Evolutionary conservation across 2,888 invertebrate species (phyloP).

Genomic region (Dicranocentrus wangi): DNA sequence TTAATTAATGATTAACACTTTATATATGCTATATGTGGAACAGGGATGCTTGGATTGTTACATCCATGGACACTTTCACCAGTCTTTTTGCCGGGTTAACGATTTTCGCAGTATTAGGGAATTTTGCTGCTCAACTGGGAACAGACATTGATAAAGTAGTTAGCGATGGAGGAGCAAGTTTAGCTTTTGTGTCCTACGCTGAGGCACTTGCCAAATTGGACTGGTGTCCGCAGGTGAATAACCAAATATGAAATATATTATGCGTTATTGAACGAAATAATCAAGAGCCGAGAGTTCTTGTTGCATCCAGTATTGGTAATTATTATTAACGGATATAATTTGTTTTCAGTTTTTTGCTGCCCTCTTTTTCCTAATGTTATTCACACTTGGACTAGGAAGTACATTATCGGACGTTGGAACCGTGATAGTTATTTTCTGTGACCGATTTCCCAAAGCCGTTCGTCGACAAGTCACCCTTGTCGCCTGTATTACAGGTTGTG

Average conservation of each 20-base stretch:
- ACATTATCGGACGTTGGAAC: conserved; percentile 83
- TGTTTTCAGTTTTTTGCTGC: conserved; percentile 81
- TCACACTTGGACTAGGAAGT: conserved; percentile 85
- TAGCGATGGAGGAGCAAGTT: conserved; percentile 81
- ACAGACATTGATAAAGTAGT: conserved; percentile 80
- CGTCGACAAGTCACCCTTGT: conserved; percentile 79
- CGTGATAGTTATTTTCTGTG: conserved; percentile 81
- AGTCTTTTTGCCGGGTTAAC: conserved; percentile 87
- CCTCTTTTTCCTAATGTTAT: conserved; percentile 89
- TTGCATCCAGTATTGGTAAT: no score
- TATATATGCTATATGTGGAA: no score
- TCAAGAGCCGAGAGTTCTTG: no score
- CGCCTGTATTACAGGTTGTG: conserved; percentile 79
- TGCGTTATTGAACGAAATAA: no score
- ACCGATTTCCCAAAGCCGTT: conserved; percentile 80
- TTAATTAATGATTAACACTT: no score
- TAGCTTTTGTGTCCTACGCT: conserved; percentile 90
- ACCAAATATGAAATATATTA: no score
- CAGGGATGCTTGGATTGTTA: conserved; percentile 87
- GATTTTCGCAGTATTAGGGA: conserved; percentile 85
- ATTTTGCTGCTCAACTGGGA: conserved; percentile 81
- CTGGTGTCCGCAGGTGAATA: conserved; percentile 81
- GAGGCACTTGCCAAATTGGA: conserved; percentile 86
- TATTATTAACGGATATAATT: no score
- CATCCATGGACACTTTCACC: conserved; percentile 87